Base-by-base conservation (phyloP, 2,113 vertebrate genomes). In the Triplophysa tibetana region DNA sequence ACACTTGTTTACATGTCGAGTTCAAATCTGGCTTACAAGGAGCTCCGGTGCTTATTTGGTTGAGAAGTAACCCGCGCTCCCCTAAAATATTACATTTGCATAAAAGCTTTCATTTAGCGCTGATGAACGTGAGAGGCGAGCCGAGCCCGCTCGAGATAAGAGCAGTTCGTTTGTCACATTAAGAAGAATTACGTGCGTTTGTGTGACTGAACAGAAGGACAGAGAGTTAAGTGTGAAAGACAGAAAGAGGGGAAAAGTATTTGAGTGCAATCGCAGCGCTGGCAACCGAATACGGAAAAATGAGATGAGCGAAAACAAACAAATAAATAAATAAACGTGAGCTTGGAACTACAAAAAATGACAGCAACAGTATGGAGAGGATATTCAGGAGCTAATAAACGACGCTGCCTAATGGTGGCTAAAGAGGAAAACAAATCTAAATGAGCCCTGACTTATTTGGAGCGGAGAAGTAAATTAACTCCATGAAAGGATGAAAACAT, bases 141-240 rank as follows among this genome's bases (percentile, higher is more conserved):
- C 56, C 75, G 83, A 85, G 84, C 88, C 91, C 91, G 88, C 87
- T 91, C 86, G 87, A 90, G 91, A 92, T 93, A 93, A 92, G 86
- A 91, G 87, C 85, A 91, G 85, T 90, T 90, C 88, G 90, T 92
- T 92, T 92, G 90, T 92, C 91, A 93, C 87, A 91, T 93, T 91
- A 93, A 87, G 88, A 87, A 91, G 89, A 89, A 92, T 93, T 92
- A 92, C 85, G 86, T 82, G 81, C 90, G 88, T 90, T 88, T 86
- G 85, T 90, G 90, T 90, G 88, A 87, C 75, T 77, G 66, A 72
- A 73, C 45, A 38, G 17, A 64, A 50, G 62, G 45, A 56, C 23
- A 23, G 41, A 26, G 43, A 60, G 10, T 29, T 29, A 8, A 67
- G 38, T 2, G 29, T 23, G 45, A 24, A 24, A 48, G 33, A 29